Conservation (phyloP, 2,797 vertebrate genomes). For the Coendou prehensilis region DNA sequence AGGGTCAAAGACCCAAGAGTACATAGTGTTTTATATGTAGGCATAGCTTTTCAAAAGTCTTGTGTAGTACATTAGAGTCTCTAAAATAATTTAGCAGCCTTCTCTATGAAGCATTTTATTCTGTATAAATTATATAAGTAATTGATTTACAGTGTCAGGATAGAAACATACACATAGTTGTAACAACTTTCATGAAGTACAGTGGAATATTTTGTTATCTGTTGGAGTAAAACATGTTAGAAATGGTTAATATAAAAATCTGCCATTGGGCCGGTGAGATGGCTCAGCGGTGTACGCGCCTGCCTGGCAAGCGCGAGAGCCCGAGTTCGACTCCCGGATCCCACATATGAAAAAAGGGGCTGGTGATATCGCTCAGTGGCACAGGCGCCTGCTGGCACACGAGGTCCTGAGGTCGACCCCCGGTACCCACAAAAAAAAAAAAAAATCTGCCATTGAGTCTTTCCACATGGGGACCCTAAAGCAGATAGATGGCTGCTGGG, state of each 20-base stretch:
- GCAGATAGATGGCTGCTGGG: not conserved
- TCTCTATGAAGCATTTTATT: constrained; percentile 44
- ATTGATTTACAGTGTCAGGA: constrained; percentile 18
- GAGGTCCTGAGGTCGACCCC: too few relatives aligned
- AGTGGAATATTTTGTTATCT: constrained; percentile 1
- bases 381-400: too few relatives aligned
- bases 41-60: constrained; percentile 53
- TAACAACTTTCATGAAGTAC: constrained; percentile 6
- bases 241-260: not conserved
- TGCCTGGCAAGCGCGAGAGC: too few relatives aligned
- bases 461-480: not conserved
- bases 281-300: too few relatives aligned
- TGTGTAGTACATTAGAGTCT: constrained; percentile 52
- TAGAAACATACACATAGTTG: not conserved
- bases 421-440: too few relatives aligned
- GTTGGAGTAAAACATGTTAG: not conserved
- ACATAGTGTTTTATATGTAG: constrained; percentile 46
- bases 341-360: too few relatives aligned
- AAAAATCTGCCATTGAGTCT: not conserved
- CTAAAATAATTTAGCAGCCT: constrained; percentile 52
- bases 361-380: too few relatives aligned
- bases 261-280: too few relatives aligned
- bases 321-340: too few relatives aligned
- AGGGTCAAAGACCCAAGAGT: not conserved
- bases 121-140: constrained; percentile 67